Evolutionary conservation across 92 coral and sea anemone genomes (phyloP), one percentile per base, ranked within the genome.

Genomic region (Porites rus): DNA sequence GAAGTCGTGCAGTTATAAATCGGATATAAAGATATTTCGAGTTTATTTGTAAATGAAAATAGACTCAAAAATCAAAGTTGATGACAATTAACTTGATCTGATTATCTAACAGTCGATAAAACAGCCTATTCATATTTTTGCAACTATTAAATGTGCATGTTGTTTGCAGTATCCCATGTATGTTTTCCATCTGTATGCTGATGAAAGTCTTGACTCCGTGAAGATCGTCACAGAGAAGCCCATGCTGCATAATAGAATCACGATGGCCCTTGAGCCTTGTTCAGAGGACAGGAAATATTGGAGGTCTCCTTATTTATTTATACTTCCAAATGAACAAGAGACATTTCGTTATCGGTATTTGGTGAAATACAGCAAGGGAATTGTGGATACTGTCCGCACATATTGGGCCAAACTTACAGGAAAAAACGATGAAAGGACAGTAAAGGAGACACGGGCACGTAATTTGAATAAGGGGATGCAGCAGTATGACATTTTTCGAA

Each of bases 271-370:
- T n/a, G 17, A 78, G 16, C 61, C 24, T 9, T 51, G 22, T 7
- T 50, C 24, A 10, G 84, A 56, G 4, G 70, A 50, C 69, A 69
- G 69, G 13, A 86, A 59, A 51, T 76, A 90, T 70, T 94, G 95
- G 95, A 88, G 8, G 25, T 90, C 94, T 0, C 54, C 19, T 1
- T 2, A 8, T 10, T n/a, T 94, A 10, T 59, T 12, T 20, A 1
- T 94, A 8, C 86, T 74, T 16, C 9, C 75, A 6, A 11, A 88
- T 5, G 25, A 67, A 0, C 18, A 19, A 11, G 89, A 75, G 0
- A 28, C 5, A 4, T 66, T 90, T 65, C 69, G 78, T 7, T 94
- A 94, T 62, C 82, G 80, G 16, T 94, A 92, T 76, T 66, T 76
- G 3, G 83, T 85, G 7, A 88, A 78, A 24, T 80, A 73, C 75